Conservation (phyloP, 1,140 invertebrate genomes). For the Procambarus clarkii region DNA sequence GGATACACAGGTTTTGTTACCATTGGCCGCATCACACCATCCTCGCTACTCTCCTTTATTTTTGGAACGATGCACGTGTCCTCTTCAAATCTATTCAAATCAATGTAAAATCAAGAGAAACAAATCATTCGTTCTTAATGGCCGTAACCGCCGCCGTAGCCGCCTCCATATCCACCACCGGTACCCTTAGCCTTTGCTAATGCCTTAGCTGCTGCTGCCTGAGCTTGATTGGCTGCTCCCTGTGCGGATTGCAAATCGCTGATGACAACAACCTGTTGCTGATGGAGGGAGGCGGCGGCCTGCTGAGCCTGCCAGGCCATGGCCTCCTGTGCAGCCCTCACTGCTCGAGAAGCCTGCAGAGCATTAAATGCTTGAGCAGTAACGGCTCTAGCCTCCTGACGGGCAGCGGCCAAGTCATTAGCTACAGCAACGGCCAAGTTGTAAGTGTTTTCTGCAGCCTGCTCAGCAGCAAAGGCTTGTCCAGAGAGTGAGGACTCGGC, state of each 20-base stretch:
- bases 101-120: background rate
- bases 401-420: conserved; percentile 14
- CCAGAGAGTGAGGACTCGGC: conserved; percentile 27
- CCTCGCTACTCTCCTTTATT: background rate
- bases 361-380: conserved; percentile 20
- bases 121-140: background rate
- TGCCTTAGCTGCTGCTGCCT: conserved; percentile 25
- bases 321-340: conserved; percentile 18
- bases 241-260: conserved; percentile 26
- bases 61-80: background rate
- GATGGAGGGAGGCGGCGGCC: conserved; percentile 29
- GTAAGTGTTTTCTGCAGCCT: conserved; percentile 26
- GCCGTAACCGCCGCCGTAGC: background rate
- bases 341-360: conserved; percentile 29
- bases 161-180: conserved; percentile 25
- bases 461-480: conserved; percentile 33
- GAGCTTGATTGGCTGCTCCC: conserved; percentile 19
- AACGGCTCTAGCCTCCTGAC: conserved; percentile 26
- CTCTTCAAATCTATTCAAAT: background rate
- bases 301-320: conserved; percentile 32
- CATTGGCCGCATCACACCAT: background rate
- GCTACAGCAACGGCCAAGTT: conserved; percentile 26
- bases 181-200: conserved; percentile 35
- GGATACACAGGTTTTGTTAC: background rate
- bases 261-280: conserved; percentile 21